Conservation (phyloP, 2,797 vertebrate species). For the Calcarius lapponicus region DNA sequence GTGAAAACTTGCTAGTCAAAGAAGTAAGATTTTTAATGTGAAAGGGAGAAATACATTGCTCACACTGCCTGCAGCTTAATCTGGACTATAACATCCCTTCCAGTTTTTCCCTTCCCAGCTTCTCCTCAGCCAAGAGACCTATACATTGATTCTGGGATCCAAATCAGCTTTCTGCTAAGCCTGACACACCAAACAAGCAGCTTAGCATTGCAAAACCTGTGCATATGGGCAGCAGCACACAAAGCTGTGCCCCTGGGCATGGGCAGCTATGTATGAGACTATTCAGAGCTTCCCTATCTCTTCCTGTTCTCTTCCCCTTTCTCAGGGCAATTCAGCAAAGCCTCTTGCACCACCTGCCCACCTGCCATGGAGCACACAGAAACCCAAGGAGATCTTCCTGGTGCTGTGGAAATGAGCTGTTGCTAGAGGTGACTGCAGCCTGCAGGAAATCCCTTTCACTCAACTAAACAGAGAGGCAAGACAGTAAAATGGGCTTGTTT, state of each 20-base stretch:
- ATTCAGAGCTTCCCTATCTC: background rate
- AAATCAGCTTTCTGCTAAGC: background rate
- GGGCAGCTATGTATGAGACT: background rate
- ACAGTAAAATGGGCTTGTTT: background rate
- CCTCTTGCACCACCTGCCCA: background rate
- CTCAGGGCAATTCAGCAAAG: background rate
- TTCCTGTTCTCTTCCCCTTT: background rate
- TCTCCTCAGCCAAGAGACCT: background rate
- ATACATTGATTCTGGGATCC: background rate
- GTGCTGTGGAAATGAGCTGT: background rate
- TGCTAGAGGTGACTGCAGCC: background rate
- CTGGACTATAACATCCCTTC: background rate
- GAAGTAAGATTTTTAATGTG: background rate
- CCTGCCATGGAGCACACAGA: accelerated
- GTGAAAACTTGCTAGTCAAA: background rate
- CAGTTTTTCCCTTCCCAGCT: background rate
- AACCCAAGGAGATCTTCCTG: background rate
- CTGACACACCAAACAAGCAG: background rate
- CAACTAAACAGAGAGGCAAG: background rate
- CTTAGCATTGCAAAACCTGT: background rate
- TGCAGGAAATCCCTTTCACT: background rate
- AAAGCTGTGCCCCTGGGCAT: background rate
- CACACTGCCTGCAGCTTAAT: background rate
- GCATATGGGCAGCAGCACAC: background rate
- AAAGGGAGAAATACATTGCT: background rate